phyloP scores from a whole-genome alignment of 2,888 invertebrate genomes.

The Erynnis tages region DNA sequence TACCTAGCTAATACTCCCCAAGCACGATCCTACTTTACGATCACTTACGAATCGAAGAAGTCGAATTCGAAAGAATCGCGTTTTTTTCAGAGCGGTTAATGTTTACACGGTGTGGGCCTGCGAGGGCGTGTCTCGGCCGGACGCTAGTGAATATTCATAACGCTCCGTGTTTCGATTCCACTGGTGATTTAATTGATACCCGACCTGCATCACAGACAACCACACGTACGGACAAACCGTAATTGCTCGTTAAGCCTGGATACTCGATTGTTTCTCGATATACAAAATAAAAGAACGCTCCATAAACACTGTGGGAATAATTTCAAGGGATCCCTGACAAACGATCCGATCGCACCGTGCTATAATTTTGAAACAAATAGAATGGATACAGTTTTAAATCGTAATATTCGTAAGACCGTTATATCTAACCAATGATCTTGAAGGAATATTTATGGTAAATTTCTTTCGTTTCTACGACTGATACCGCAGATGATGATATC shows the following conservation, averaged over 20 bases:
- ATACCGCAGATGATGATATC: slow-evolving; percentile 65
- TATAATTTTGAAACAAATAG: slow-evolving; percentile 44
- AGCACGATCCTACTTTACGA: too few relatives aligned
- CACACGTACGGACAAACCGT: slow-evolving; percentile 64
- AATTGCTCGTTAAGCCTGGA: slow-evolving; percentile 76
- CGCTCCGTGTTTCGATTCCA: slow-evolving; percentile 49
- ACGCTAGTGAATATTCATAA: slow-evolving; percentile 72
- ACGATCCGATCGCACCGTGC: slow-evolving; percentile 32
- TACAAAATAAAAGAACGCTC: slow-evolving; percentile 62
- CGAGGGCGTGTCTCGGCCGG: slow-evolving; percentile 46
- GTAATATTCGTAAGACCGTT: too few relatives aligned
- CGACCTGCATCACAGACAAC: slow-evolving; percentile 48
- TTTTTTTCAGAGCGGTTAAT: neutral
- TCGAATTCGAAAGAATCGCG: too few relatives aligned
- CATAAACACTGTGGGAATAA: slow-evolving; percentile 47
- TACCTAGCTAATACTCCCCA: too few relatives aligned
- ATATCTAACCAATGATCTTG: slow-evolving; percentile 27
- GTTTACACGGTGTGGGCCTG: slow-evolving; percentile 31
- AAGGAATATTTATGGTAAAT: slow-evolving; percentile 28
- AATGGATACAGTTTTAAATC: too few relatives aligned
- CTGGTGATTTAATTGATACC: slow-evolving; percentile 69
- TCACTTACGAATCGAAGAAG: too few relatives aligned
- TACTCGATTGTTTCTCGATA: slow-evolving; percentile 74
- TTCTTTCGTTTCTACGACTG: slow-evolving; percentile 32
- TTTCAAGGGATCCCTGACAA: slow-evolving; percentile 39